Evolutionary conservation across 2,888 invertebrate genomes (phyloP).

Genomic region (Tyria jacobaeae): DNA sequence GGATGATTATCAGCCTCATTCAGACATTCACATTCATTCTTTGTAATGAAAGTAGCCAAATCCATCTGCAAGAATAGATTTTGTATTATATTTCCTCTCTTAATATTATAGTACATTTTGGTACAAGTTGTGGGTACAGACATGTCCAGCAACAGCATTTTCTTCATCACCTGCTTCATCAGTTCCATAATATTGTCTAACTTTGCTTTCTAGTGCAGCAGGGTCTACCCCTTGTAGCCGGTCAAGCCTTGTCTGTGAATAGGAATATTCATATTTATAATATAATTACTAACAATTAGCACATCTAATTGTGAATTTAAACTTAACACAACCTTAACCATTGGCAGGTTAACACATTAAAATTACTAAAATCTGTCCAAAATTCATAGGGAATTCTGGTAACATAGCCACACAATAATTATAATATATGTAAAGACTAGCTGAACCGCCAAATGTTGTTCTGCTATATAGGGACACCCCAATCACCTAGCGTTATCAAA

Average conservation of each 20-base stretch:
- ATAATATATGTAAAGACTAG: too few relatives aligned
- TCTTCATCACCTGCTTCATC: constrained; percentile 89
- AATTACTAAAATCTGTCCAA: too few relatives aligned
- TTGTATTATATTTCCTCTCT: background rate
- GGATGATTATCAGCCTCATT: constrained; percentile 98
- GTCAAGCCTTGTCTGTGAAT: constrained; percentile 91
- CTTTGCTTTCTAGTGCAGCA: constrained; percentile 93
- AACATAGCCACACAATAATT: too few relatives aligned
- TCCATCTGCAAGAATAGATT: constrained; percentile 90
- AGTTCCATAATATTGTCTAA: constrained; percentile 93
- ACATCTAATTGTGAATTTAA: background rate
- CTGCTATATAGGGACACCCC: too few relatives aligned
- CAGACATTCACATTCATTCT: constrained; percentile 97
- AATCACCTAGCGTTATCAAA: too few relatives aligned
- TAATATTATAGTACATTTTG: background rate
- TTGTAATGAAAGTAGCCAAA: constrained; percentile 93
- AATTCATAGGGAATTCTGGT: too few relatives aligned
- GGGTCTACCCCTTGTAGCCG: constrained; percentile 96
- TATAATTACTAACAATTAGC: background rate
- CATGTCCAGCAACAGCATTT: constrained; percentile 92
- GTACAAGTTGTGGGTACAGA: constrained; percentile 75
- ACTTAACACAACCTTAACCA: too few relatives aligned
- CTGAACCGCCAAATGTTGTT: too few relatives aligned
- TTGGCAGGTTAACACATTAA: too few relatives aligned
- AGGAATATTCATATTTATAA: constrained; percentile 3